Evolutionary conservation across 2,888 invertebrate genomes (phyloP).

Genomic region (Drosophila paranaensis): DNA sequence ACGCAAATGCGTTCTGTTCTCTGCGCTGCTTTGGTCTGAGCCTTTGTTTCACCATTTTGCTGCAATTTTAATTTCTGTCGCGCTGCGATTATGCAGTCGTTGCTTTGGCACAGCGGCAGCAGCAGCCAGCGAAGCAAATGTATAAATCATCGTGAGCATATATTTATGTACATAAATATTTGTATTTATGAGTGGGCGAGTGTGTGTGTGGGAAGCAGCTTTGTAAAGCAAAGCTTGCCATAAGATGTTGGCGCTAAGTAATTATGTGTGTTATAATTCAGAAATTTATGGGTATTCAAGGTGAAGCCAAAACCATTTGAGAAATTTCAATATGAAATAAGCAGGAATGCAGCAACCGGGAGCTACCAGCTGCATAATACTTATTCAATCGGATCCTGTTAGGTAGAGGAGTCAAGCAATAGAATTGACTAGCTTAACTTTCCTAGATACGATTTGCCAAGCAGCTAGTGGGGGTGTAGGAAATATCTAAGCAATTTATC

Average conservation of each 20-base stretch:
- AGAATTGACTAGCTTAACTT: no score
- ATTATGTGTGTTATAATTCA: background rate
- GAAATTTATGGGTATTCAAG: background rate
- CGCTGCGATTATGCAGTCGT: constrained; percentile 59
- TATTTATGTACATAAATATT: background rate
- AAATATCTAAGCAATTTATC: no score
- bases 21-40: constrained; percentile 4
- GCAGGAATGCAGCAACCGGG: background rate
- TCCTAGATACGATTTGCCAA: no score
- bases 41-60: constrained; percentile 72
- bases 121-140: background rate
- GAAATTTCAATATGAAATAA: background rate
- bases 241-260: background rate
- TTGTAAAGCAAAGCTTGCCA: background rate
- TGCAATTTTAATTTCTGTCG: constrained; percentile 73
- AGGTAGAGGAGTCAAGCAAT: no score
- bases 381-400: no score
- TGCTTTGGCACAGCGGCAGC: constrained; percentile 16
- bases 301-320: background rate
- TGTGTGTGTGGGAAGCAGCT: background rate
- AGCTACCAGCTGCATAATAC: background rate
- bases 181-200: background rate
- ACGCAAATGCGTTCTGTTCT: constrained; percentile 36
- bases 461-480: no score
- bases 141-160: constrained; percentile 25